Evolutionary conservation across 2,113 vertebrate species (phyloP).

Genomic region (Morone chrysops): DNA sequence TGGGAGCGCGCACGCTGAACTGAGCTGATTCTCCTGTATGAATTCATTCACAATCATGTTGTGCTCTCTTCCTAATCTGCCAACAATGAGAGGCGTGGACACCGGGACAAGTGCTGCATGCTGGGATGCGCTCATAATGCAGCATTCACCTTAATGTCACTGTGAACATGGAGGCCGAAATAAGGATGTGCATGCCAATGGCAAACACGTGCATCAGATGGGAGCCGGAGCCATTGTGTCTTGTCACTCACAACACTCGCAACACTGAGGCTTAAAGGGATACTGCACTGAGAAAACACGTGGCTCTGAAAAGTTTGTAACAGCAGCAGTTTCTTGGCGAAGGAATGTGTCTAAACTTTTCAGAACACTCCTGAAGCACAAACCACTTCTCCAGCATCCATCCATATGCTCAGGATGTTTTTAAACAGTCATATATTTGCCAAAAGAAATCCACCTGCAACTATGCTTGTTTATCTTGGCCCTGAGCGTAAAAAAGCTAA

Average conservation of each 20-base stretch:
- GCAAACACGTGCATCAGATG: constrained; percentile 50
- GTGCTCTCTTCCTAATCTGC: constrained; percentile 45
- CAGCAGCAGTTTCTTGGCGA: background rate
- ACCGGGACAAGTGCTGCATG: constrained; percentile 29
- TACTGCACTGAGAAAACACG: constrained; percentile 12
- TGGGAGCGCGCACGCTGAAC: constrained; percentile 23
- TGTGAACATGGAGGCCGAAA: constrained; percentile 26
- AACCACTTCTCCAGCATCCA: constrained; percentile 11
- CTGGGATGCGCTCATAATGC: constrained; percentile 22
- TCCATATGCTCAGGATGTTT: constrained; percentile 12
- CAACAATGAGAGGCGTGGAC: constrained; percentile 18
- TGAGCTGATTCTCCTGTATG: constrained; percentile 46
- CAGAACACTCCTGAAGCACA: constrained; percentile 4
- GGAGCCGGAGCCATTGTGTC: constrained; percentile 43
- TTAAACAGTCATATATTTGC: background rate
- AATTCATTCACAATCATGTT: constrained; percentile 58
- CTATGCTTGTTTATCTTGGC: constrained; percentile 15
- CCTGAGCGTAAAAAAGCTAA: background rate
- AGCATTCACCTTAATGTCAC: constrained; percentile 31
- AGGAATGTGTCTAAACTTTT: constrained; percentile 4
- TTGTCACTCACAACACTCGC: constrained; percentile 47
- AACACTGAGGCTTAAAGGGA: constrained; percentile 38
- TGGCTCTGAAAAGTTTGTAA: background rate
- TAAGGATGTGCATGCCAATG: constrained; percentile 45
- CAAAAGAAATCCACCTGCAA: constrained; percentile 14